Conservation (phyloP, 2,888 invertebrate genomes). For the Cerceris ruficornis region DNA sequence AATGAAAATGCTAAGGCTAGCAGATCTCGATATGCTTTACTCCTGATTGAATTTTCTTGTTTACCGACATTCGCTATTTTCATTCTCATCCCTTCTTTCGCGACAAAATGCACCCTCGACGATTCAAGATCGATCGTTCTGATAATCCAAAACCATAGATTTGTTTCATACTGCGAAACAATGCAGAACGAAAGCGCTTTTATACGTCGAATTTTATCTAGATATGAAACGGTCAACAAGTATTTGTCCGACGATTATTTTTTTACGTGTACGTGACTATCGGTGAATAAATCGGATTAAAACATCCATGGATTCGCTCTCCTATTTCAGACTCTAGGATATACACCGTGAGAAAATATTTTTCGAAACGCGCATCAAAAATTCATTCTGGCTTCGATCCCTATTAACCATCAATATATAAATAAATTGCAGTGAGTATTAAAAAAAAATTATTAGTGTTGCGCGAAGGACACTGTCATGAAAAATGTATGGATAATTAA, state of each 20-base stretch:
- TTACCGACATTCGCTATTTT: neutral
- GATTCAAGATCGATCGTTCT: neutral
- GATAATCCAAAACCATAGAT: neutral
- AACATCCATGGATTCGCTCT: slow-evolving; percentile 2
- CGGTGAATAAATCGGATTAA: slow-evolving; percentile 41
- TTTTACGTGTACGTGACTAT: slow-evolving; percentile 42
- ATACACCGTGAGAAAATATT: neutral
- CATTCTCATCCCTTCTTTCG: neutral
- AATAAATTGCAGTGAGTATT: no score
- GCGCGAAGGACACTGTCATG: neutral
- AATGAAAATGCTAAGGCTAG: neutral
- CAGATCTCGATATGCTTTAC: neutral
- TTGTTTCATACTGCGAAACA: neutral
- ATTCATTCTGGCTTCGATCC: no score
- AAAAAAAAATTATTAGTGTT: no score
- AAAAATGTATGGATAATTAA: no score
- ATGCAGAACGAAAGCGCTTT: neutral
- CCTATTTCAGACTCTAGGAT: slow-evolving; percentile 12
- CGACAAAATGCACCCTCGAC: neutral
- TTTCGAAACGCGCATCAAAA: no score
- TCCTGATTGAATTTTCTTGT: neutral
- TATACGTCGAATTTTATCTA: slow-evolving; percentile 19
- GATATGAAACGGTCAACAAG: neutral
- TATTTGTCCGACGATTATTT: slow-evolving; percentile 28
- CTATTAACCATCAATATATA: no score